A percentile compares a stretch with the other conserved stretches of the same genome.
phyloP scores from a whole-genome alignment of 2,113 vertebrate species.

The Atherinomorus stipes region DNA sequence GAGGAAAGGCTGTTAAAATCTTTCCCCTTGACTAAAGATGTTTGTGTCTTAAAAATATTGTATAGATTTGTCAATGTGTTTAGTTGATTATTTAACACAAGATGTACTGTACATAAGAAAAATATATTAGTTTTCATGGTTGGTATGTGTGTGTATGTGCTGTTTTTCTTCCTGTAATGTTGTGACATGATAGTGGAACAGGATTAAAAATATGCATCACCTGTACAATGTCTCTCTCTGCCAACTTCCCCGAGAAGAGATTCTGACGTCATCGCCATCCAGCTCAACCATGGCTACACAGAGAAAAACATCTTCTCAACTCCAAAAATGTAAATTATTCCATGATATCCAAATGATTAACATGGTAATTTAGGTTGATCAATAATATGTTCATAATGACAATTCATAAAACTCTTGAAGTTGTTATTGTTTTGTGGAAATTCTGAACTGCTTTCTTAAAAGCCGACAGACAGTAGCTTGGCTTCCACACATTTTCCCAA shows the following conservation, averaged over 20 bases:
- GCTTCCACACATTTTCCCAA: conserved; percentile 3
- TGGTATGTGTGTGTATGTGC: not conserved
- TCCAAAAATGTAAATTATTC: not conserved
- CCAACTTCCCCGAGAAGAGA: conserved; percentile 92
- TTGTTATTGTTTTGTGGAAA: not conserved
- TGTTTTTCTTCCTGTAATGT: not conserved
- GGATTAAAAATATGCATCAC: conserved; percentile 69
- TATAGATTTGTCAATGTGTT: not conserved
- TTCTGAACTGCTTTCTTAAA: not conserved
- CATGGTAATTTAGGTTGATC: not conserved
- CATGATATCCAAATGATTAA: not conserved
- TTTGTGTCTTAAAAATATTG: no score
- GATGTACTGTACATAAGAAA: not conserved
- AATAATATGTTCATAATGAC: not conserved
- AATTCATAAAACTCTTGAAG: not conserved
- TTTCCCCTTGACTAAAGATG: no score
- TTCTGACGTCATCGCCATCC: conserved; percentile 92
- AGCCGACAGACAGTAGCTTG: conserved; percentile 2
- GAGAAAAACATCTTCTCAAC: conserved; percentile 10
- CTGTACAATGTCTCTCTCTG: conserved; percentile 95
- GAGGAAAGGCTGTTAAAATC: no score
- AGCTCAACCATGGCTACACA: conserved; percentile 94
- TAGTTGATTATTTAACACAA: not conserved
- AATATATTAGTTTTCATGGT: no score
- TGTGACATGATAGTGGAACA: not conserved